These are phyloP conservation scores for Sialia sialis DNA, from an alignment of 2,113 vertebrate species.

Conservation along the genomic window DNA sequence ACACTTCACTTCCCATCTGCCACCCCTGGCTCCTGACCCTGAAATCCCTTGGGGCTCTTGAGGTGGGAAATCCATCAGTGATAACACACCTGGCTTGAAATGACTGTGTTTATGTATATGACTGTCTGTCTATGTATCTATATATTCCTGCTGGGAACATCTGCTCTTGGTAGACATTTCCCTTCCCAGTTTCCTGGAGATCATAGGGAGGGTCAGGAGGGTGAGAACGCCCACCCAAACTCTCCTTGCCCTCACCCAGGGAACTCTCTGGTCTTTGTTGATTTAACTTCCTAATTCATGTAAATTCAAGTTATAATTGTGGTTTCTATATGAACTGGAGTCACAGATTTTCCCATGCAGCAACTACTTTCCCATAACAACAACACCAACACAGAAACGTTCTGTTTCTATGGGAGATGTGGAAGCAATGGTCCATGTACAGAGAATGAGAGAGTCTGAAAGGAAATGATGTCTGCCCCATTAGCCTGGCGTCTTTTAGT, in stretches of 20 bases:
- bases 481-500: background rate
- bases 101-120: background rate
- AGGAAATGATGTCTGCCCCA: background rate
- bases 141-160: conserved; percentile 22
- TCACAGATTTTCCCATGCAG: background rate
- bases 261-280: background rate
- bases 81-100: background rate
- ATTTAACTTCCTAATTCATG: background rate
- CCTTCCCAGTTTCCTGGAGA: conserved; percentile 16
- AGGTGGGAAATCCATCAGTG: background rate
- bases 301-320: background rate
- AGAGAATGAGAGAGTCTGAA: background rate
- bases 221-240: background rate
- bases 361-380: background rate
- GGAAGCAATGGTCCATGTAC: background rate
- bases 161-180: conserved; percentile 8
- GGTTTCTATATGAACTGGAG: background rate
- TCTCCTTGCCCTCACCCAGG: background rate
- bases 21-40: background rate
- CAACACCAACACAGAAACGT: background rate
- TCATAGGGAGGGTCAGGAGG: background rate
- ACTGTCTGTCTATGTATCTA: rapidly evolving
- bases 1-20: background rate
- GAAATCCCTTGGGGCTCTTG: background rate
- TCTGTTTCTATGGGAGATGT: background rate